Conservation (phyloP, 2,888 invertebrate species). For the Cryptosula pallasiana region DNA sequence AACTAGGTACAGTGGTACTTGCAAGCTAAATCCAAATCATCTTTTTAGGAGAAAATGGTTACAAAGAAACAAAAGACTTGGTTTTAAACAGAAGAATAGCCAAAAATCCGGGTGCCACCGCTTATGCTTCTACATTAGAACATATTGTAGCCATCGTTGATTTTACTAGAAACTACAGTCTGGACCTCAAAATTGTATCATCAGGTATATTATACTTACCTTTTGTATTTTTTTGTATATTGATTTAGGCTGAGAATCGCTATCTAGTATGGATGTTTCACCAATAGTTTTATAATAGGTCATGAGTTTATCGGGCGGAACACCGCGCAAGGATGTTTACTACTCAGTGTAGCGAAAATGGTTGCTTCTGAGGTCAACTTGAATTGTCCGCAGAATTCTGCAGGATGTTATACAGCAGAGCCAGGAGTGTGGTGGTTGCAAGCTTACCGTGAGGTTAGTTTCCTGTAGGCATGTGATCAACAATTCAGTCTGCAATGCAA, state of each 20-base stretch:
- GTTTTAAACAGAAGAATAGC: background rate
- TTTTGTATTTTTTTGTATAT: too few species aligned
- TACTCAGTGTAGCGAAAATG: constrained; percentile 25
- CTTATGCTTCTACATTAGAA: background rate
- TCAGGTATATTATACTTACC: too few species aligned
- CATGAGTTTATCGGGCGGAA: constrained; percentile 27
- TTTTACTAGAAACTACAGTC: background rate
- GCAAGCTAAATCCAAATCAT: too few species aligned
- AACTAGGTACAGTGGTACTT: too few species aligned
- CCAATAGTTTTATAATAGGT: constrained; percentile 17
- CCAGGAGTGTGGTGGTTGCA: constrained; percentile 27
- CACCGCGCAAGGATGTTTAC: constrained; percentile 25
- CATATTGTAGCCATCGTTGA: background rate
- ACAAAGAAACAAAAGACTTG: background rate
- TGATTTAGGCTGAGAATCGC: too few species aligned
- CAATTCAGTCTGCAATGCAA: too few species aligned
- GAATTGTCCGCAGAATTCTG: background rate
- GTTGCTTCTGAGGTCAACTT: background rate
- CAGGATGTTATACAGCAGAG: constrained; percentile 4
- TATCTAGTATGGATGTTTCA: too few species aligned
- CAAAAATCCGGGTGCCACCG: background rate
- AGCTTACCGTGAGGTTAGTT: constrained; percentile 28
- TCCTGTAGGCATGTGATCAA: too few species aligned
- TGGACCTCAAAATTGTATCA: background rate
- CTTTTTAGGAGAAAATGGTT: background rate